A percentile compares a stretch with the other conserved stretches of the same genome.
These are phyloP conservation scores for Hydrochoerus hydrochaeris DNA, from an alignment of 2,113 vertebrate genomes.

Conservation along the genomic window DNA sequence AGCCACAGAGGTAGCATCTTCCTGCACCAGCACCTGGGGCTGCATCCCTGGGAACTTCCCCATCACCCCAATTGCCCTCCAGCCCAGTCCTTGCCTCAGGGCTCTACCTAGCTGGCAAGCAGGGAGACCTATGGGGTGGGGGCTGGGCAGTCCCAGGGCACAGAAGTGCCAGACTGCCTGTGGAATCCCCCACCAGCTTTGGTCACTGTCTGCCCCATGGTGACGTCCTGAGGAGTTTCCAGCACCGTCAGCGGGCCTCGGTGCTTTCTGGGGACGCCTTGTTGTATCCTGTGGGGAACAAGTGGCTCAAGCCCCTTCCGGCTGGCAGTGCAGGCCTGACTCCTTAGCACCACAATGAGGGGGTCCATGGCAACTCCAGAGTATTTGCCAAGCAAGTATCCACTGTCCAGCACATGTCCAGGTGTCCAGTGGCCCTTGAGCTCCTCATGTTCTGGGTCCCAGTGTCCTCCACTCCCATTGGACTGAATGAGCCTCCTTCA, in stretches of 20 bases:
- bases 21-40: too few relatives aligned
- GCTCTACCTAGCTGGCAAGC: not conserved
- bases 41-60: not conserved
- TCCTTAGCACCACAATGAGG: not conserved
- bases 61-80: too few relatives aligned
- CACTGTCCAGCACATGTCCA: not conserved
- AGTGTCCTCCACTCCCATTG: not conserved
- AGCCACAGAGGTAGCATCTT: not conserved
- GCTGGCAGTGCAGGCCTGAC: not conserved
- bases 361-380: not conserved
- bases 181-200: not conserved
- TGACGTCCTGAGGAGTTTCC: constrained; percentile 31
- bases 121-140: not conserved
- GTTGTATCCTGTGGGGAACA: not conserved
- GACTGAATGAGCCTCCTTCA: not conserved
- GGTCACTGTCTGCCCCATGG: too few relatives aligned
- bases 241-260: not conserved
- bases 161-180: not conserved
- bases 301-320: not conserved
- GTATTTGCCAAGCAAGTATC: not conserved
- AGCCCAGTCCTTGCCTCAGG: not conserved
- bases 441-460: not conserved
- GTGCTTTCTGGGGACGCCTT: not conserved
- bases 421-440: not conserved
- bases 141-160: too few relatives aligned